Percentiles rank a stretch among this genome's conserved stretches.
These are phyloP conservation scores for Sebastes miniatus DNA, from an alignment of 2,797 vertebrate species.

Conservation along the genomic window DNA sequence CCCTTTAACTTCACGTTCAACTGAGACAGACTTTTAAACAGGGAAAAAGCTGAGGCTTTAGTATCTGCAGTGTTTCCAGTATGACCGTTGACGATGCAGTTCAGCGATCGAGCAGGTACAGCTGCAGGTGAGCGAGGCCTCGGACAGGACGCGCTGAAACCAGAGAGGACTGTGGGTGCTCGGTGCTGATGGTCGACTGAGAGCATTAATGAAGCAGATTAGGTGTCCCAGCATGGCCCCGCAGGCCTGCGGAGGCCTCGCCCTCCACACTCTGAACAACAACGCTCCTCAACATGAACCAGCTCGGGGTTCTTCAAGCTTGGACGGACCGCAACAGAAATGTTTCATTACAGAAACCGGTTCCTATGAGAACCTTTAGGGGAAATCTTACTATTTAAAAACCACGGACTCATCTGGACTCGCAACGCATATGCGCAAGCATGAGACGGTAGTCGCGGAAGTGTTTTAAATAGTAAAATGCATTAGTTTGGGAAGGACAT, in stretches of 20 bases:
- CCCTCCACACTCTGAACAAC: not conserved
- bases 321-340: not conserved
- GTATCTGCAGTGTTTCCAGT: constrained; percentile 1
- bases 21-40: no score
- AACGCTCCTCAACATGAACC: not conserved
- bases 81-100: constrained; percentile 7
- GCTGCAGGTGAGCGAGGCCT: constrained; percentile 60
- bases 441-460: no score
- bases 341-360: not conserved
- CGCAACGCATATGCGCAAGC: no score
- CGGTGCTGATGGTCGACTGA: constrained; percentile 75
- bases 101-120: constrained; percentile 39
- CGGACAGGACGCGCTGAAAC: constrained; percentile 64
- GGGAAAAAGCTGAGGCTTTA: not conserved
- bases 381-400: no score
- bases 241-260: constrained; percentile 17
- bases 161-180: constrained; percentile 68
- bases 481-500: no score
- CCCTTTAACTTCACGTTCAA: not conserved
- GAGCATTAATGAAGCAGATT: constrained; percentile 81
- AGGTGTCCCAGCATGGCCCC: constrained; percentile 66
- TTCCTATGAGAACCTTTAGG: not conserved
- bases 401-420: no score
- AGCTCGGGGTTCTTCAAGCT: not conserved
- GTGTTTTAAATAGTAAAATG: no score